phyloP scores from a whole-genome alignment of 1,140 invertebrate genomes.

The Thaumetopoea pityocampa region DNA sequence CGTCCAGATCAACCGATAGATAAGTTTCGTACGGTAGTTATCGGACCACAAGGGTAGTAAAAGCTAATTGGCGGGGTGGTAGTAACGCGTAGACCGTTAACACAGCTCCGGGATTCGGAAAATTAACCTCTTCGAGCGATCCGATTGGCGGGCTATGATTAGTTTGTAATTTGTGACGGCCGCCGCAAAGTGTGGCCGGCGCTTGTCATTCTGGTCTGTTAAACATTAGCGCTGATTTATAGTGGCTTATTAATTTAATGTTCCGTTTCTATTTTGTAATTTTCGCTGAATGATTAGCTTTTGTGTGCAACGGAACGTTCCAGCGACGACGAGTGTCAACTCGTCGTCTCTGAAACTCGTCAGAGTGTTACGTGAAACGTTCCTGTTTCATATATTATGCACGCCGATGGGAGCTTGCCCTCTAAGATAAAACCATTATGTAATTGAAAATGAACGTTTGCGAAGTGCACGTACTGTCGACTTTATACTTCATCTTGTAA shows the following conservation, averaged over 20 bases:
- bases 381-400: no score
- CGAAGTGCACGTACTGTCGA: no score
- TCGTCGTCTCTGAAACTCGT: no score
- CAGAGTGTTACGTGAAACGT: no score
- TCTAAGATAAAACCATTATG: no score
- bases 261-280: no score
- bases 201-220: constrained; percentile 13
- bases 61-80: constrained; percentile 62
- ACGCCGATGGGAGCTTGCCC: no score
- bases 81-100: constrained; percentile 43
- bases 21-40: constrained; percentile 55
- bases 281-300: constrained; percentile 6
- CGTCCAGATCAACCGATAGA: constrained; percentile 41
- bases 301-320: no score
- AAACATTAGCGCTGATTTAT: constrained; percentile 15
- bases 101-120: constrained; percentile 40
- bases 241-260: constrained; percentile 9
- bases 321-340: not conserved
- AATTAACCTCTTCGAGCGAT: constrained; percentile 56
- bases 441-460: no score
- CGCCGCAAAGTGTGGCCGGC: constrained; percentile 28
- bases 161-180: constrained; percentile 57
- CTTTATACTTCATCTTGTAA: no score
- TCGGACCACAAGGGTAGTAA: constrained; percentile 58
- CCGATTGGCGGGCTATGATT: constrained; percentile 58